phyloP scores from a whole-genome alignment of 2,888 invertebrate genomes.

The Cylindroiulus punctatus region DNA sequence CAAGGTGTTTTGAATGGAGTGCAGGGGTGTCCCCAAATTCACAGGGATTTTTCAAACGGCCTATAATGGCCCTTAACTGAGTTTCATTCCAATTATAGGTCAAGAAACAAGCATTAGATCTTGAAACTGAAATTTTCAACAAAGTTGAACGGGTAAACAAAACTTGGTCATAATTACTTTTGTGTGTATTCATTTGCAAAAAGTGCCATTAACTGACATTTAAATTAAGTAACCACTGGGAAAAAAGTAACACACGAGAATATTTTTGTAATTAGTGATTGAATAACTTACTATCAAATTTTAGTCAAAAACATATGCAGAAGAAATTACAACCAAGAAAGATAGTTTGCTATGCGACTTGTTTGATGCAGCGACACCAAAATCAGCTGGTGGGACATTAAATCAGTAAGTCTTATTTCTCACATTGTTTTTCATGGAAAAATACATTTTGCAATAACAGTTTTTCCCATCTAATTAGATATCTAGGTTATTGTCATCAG shows the following conservation, averaged over 20 bases:
- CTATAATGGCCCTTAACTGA: too few species aligned
- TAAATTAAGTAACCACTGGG: too few species aligned
- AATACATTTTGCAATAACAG: neutral
- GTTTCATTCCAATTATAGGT: too few species aligned
- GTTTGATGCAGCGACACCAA: conserved; percentile 14
- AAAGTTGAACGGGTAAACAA: neutral
- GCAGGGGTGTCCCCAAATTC: too few species aligned
- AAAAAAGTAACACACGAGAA: too few species aligned
- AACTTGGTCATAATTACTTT: neutral
- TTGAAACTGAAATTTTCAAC: neutral
- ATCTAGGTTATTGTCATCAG: neutral
- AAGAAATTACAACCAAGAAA: neutral
- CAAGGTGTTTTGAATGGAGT: too few species aligned
- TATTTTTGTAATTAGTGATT: too few species aligned
- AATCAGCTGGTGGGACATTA: conserved; percentile 16
- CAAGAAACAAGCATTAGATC: neutral
- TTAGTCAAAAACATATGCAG: neutral
- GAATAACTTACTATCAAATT: neutral
- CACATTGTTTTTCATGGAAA: neutral
- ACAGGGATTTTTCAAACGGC: too few species aligned
- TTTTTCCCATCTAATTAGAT: neutral
- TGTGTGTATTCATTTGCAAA: too few species aligned
- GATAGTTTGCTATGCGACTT: conserved; percentile 16
- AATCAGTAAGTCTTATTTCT: neutral
- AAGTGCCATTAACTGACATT: too few species aligned